phyloP scores from a whole-genome alignment of 2,888 invertebrate species.

The Netelia fuscicornis region DNA sequence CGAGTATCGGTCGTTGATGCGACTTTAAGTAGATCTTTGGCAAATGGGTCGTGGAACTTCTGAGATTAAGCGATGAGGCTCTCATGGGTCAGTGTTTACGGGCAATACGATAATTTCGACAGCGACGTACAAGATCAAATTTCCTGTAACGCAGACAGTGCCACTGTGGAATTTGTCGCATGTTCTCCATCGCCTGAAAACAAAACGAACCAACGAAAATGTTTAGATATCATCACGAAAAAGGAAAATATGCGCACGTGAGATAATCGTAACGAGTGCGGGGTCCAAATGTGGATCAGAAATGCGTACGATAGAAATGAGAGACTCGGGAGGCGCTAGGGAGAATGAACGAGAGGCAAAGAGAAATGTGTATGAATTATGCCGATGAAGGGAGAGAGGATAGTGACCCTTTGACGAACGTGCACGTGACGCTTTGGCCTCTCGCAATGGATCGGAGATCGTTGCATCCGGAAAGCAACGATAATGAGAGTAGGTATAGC shows the following conservation, averaged over 20 bases:
- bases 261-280: neutral
- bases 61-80: conserved; percentile 52
- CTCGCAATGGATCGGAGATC: conserved; percentile 43
- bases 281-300: conserved; percentile 34
- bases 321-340: neutral
- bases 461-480: conserved; percentile 66
- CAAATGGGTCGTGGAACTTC: conserved; percentile 57
- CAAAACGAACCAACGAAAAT: conserved; percentile 56
- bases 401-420: conserved; percentile 64
- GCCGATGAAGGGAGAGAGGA: conserved; percentile 58
- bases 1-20: conserved; percentile 53
- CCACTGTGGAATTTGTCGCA: conserved; percentile 93
- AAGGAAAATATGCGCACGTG: neutral
- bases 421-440: conserved; percentile 39
- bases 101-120: conserved; percentile 90
- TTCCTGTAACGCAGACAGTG: conserved; percentile 93
- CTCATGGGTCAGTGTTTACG: conserved; percentile 85
- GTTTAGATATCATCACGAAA: neutral
- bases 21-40: conserved; percentile 72
- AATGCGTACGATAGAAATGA: conserved; percentile 3
- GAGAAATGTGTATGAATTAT: conserved; percentile 27
- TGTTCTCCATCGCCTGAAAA: conserved; percentile 89
- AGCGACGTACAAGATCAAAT: conserved; percentile 91
- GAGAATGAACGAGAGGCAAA: conserved; percentile 6
- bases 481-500: conserved; percentile 45